Evolutionary conservation across 1,140 invertebrate genomes (phyloP).

Genomic region (Drosophila bocqueti): DNA sequence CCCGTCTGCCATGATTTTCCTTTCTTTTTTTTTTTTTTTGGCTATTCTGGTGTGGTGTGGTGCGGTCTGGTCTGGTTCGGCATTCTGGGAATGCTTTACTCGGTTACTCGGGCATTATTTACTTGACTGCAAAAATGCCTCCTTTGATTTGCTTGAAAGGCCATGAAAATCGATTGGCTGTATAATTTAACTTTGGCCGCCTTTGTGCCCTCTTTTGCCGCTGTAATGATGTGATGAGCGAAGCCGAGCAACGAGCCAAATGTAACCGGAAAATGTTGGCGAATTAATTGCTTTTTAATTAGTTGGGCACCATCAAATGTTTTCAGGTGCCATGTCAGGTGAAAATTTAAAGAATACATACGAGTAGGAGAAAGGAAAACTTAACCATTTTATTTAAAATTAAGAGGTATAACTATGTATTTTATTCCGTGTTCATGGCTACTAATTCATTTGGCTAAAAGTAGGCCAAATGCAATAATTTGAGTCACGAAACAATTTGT

Average conservation of each 20-base stretch:
- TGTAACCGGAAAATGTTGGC: conserved; percentile 35
- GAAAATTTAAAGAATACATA: neutral
- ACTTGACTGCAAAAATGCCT: conserved; percentile 49
- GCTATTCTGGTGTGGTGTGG: conserved; percentile 18
- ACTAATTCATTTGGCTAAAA: neutral
- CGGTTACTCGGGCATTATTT: conserved; percentile 33
- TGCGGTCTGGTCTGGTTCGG: conserved; percentile 38
- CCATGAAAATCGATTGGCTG: conserved; percentile 70
- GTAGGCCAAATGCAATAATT: neutral
- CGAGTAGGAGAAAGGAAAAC: conserved; percentile 1
- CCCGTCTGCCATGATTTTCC: conserved; percentile 2
- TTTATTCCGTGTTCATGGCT: neutral
- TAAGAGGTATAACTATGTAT: neutral
- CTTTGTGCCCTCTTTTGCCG: conserved; percentile 5
- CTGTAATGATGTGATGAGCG: conserved; percentile 35
- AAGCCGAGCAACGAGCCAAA: conserved; percentile 12
- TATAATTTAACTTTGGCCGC: conserved; percentile 61
- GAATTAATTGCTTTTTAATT: conserved; percentile 73
- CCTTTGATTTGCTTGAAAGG: conserved; percentile 55
- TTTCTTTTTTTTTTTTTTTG: neutral
- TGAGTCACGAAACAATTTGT: conserved; percentile 2
- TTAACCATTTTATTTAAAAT: neutral
- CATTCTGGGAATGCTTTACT: conserved; percentile 40
- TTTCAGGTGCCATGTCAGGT: conserved; percentile 12
- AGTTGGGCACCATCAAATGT: conserved; percentile 33